These are phyloP conservation scores for Archegozetes longisetosus DNA, from an alignment of 1,140 invertebrate species.

Conservation along the genomic window DNA sequence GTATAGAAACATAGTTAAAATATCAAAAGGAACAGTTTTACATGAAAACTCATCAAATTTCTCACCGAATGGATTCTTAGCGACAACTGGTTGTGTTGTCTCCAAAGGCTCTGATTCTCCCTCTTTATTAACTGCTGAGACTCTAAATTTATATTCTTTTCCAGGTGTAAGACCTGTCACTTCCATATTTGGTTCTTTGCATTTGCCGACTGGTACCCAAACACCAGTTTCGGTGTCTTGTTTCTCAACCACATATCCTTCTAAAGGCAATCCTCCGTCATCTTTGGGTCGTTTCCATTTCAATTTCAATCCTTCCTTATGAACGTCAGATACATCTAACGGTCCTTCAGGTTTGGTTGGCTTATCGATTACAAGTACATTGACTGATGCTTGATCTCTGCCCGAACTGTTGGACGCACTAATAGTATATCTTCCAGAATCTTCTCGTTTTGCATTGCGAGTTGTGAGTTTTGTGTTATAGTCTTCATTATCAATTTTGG, in stretches of 20 bases:
- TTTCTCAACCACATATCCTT: conserved; percentile 92
- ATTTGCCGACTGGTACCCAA: conserved; percentile 77
- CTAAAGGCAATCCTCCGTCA: conserved; percentile 76
- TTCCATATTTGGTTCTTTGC: conserved; percentile 63
- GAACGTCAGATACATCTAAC: conserved; percentile 78
- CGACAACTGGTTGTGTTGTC: conserved; percentile 61
- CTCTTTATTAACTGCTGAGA: conserved; percentile 93
- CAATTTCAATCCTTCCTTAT: conserved; percentile 79
- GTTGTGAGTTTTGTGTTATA: conserved; percentile 86
- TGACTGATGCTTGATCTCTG: conserved; percentile 5
- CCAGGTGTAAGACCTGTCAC: conserved; percentile 73
- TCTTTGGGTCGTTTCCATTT: conserved; percentile 83
- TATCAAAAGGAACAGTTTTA: conserved; percentile 67
- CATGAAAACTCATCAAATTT: conserved; percentile 62
- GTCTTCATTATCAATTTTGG: conserved; percentile 75
- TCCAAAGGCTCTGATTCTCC: conserved; percentile 85
- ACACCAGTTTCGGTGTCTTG: conserved; percentile 73
- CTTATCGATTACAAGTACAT: conserved; percentile 48
- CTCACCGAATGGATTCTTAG: conserved; percentile 85
- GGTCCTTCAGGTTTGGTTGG: conserved; percentile 65
- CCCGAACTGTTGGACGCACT: conserved; percentile 42
- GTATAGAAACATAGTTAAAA: conserved; percentile 41
- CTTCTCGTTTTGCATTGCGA: conserved; percentile 73
- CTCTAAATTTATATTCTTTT: conserved; percentile 96
- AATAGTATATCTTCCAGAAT: conserved; percentile 80